These are phyloP conservation scores for Bettongia penicillata DNA, from an alignment of 2,113 vertebrate genomes.

Conservation along the genomic window DNA sequence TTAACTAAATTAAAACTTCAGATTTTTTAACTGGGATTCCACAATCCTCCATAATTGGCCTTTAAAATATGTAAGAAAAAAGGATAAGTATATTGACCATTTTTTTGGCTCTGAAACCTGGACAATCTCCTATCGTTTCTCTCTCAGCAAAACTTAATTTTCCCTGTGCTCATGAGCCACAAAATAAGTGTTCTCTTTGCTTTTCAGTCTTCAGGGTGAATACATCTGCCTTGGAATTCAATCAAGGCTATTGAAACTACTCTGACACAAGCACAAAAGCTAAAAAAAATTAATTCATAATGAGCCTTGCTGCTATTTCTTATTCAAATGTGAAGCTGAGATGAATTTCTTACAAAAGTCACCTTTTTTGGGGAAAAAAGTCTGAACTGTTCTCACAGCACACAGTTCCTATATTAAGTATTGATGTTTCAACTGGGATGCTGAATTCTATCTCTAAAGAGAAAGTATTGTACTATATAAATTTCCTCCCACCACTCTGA, in stretches of 20 bases:
- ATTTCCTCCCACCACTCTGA: too few species aligned
- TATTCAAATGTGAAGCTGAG: background rate
- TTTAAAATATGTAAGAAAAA: rapidly evolving
- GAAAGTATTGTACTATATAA: background rate
- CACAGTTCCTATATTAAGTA: background rate
- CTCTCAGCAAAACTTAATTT: background rate
- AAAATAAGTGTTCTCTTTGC: background rate
- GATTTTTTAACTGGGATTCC: background rate
- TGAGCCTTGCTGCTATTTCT: background rate
- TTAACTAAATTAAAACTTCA: background rate
- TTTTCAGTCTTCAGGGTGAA: background rate
- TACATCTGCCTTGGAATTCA: background rate
- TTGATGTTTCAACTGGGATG: rapidly evolving
- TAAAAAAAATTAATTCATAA: background rate
- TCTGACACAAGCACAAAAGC: background rate
- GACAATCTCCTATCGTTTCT: too few species aligned
- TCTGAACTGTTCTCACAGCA: background rate
- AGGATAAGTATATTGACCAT: background rate
- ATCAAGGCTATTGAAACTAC: background rate
- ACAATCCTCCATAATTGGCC: background rate
- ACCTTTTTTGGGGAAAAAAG: background rate
- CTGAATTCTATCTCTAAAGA: background rate
- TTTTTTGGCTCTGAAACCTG: background rate
- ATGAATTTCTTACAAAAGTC: background rate
- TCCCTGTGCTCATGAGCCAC: background rate